Evolutionary conservation across 2,797 vertebrate species (phyloP), one percentile per base, ranked within the genome.

Genomic region (Lagodon rhomboides): DNA sequence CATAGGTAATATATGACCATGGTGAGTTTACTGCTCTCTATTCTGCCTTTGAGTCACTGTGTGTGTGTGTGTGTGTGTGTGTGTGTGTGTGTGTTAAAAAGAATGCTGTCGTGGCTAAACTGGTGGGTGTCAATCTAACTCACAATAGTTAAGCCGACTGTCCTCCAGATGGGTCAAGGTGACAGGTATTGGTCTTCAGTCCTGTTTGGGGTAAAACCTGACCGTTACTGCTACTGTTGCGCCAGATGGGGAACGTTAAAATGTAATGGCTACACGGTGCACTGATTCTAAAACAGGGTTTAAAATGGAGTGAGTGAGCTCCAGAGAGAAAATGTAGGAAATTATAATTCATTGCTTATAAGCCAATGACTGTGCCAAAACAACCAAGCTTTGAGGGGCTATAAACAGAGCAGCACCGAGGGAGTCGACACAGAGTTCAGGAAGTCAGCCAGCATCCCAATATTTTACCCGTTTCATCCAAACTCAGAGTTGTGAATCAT

Each of bases 291-390:
- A 63, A 63, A 88, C 58, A 61, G 46, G 53, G 64, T 65, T 83
- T 68, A 46, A 80, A 82, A 80, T 66, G n/a, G 54, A 78, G 54
- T 49, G 63, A 77, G 55, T 58, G 66, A 75, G 58, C 60, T 75
- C 67, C 61, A 34, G 23, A 63, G 82, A 68, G 67, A 75, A 64
- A 69, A 80, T 81, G 63, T 63, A 75, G 83, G 74, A 85, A 84
- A 81, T 73, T 80, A 72, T 84, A 87, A 84, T 85, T 80, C 71
- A 83, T 76, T 66, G 72, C 73, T 77, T 65, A 41, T 79, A 68
- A 82, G 59, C 54, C 30, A 17, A 41, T 30, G 34, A 56, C 54
- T 72, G 60, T 80, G 90, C 88, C 87, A 93, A 92, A 86, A 88
- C 80, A 92, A 87, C 84, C 62, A 84, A 86, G 55, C 41, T 80